Conservation (phyloP, 2,888 invertebrate genomes). For the Epirrhoe tristata region DNA sequence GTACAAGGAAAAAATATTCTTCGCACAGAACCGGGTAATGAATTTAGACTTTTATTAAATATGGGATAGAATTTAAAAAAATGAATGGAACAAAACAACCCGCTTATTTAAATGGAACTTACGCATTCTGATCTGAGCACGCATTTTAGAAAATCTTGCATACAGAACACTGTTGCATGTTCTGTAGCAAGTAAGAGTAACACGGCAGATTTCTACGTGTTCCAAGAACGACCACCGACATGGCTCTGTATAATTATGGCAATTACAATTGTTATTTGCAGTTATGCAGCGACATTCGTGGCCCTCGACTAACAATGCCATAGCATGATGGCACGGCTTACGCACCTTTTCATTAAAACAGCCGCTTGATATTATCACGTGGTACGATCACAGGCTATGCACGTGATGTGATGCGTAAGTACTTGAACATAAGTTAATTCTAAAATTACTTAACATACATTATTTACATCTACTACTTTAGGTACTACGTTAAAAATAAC, state of each 20-base stretch:
- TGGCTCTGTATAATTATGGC: constrained; percentile 55
- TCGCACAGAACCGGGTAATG: no score
- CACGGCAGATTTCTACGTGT: constrained; percentile 51
- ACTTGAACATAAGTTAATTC: neutral
- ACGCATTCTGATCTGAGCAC: constrained; percentile 2
- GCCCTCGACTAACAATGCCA: constrained; percentile 33
- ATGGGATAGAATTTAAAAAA: neutral
- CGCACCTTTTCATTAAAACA: constrained; percentile 45
- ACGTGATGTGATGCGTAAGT: neutral
- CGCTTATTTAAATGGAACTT: neutral
- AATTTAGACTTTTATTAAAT: no score
- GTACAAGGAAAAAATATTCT: no score
- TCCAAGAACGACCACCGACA: constrained; percentile 53
- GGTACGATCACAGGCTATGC: neutral
- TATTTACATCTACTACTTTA: neutral
- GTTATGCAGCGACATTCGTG: constrained; percentile 52
- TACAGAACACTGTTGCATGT: constrained; percentile 39
- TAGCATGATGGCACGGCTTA: constrained; percentile 15
- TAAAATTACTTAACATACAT: neutral
- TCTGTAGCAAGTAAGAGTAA: constrained; percentile 35
- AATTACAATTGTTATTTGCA: constrained; percentile 57
- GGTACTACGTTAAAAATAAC: no score
- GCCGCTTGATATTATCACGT: constrained; percentile 30
- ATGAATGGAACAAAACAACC: neutral
- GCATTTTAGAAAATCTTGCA: constrained; percentile 26